Conservation (phyloP, 1,140 invertebrate genomes). For the Oncopeltus fasciatus region DNA sequence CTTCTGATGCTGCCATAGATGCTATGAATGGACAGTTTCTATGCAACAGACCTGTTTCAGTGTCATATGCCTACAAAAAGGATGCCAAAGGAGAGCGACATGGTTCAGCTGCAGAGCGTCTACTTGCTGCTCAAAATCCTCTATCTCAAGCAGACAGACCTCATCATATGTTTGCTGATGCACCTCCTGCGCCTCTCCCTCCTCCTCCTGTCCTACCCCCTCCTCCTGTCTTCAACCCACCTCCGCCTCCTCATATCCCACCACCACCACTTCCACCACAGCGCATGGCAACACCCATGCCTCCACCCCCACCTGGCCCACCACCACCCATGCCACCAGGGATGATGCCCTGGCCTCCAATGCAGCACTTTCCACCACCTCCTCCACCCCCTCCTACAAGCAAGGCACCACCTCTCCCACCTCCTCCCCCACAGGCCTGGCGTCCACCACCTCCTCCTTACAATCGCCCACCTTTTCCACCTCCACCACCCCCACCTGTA, state of each 20-base stretch:
- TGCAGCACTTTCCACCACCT: constrained; percentile 1
- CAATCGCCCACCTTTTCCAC: neutral
- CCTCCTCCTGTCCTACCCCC: constrained; percentile 32
- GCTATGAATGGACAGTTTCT: constrained; percentile 99
- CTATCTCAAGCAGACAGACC: constrained; percentile 86
- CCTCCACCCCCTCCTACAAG: constrained; percentile 11
- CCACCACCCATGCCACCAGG: constrained; percentile 20
- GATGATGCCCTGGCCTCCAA: neutral
- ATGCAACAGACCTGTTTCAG: constrained; percentile 94
- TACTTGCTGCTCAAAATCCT: constrained; percentile 95
- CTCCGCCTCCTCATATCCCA: constrained; percentile 48
- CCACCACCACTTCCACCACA: constrained; percentile 28
- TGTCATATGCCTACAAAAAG: constrained; percentile 99
- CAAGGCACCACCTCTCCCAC: neutral
- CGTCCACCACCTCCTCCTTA: constrained; percentile 9
- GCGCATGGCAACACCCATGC: constrained; percentile 33
- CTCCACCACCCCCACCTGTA: neutral
- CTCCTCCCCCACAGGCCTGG: neutral
- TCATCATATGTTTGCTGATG: constrained; percentile 96
- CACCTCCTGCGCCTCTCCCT: constrained; percentile 55
- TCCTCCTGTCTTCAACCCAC: constrained; percentile 37
- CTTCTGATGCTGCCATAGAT: constrained; percentile 95
- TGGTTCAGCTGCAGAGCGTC: constrained; percentile 91
- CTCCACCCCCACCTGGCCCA: constrained; percentile 30
- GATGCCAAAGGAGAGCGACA: constrained; percentile 98